Percentiles rank a stretch among this genome's conserved stretches.
These are phyloP conservation scores for Poeciliopsis occidentalis DNA, from an alignment of 2,113 vertebrate species.

Conservation along the genomic window DNA sequence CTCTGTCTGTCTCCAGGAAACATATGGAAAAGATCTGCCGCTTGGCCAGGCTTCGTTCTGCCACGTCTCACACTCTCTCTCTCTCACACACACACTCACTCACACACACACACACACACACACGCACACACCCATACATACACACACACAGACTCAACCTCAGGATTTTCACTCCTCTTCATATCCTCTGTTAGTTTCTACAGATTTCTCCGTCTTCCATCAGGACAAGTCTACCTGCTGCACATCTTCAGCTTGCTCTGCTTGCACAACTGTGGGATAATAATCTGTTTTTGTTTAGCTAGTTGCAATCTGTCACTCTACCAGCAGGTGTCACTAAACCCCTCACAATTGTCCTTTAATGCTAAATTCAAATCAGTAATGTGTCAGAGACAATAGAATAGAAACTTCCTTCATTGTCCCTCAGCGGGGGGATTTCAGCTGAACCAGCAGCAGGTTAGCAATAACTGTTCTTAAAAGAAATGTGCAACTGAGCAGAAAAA, in stretches of 20 bases:
- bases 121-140: no score
- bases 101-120: no score
- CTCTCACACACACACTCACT: no score
- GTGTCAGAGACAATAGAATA: neutral
- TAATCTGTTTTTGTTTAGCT: neutral
- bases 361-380: neutral
- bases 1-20: slow-evolving; percentile 84
- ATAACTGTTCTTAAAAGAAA: no score
- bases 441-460: neutral
- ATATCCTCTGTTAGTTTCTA: no score
- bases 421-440: neutral
- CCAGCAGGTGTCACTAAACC: neutral
- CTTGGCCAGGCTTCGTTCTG: slow-evolving; percentile 83
- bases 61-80: slow-evolving; percentile 87
- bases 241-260: neutral
- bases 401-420: neutral
- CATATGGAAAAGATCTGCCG: slow-evolving; percentile 93
- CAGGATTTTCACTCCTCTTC: no score
- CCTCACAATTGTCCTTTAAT: neutral
- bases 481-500: no score
- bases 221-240: neutral
- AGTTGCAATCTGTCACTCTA: neutral
- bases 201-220: no score
- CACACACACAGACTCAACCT: no score
- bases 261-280: neutral